Conservation (phyloP, 2,113 vertebrate species). For the Thalassarche chlororhynchos region DNA sequence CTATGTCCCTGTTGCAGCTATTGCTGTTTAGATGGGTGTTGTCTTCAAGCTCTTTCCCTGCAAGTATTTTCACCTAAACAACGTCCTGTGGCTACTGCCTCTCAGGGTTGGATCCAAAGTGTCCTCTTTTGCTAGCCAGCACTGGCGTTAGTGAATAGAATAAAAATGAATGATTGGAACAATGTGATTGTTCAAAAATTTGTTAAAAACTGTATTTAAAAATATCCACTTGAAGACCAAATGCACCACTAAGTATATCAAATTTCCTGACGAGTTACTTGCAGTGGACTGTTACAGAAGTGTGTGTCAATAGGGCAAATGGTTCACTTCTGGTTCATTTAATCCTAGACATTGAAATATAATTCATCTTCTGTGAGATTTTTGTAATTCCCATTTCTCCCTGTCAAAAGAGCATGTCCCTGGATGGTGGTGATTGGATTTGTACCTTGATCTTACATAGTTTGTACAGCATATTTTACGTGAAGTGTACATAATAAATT, state of each 20-base stretch:
- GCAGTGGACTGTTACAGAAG: not conserved
- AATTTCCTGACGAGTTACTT: not conserved
- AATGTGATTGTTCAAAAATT: not conserved
- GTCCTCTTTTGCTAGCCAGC: not conserved
- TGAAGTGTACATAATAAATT: not conserved
- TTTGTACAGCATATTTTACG: not conserved
- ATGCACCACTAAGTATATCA: not conserved
- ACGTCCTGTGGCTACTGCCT: not conserved
- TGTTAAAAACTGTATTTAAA: not conserved
- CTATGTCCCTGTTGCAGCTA: accelerated
- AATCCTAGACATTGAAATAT: not conserved
- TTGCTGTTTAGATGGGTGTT: not conserved
- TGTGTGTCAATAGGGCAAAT: not conserved
- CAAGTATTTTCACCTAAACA: not conserved
- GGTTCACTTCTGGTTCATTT: not conserved
- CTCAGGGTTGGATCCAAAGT: not conserved
- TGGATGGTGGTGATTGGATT: not conserved
- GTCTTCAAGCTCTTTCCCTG: not conserved
- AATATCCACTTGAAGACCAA: not conserved
- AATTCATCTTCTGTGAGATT: not conserved
- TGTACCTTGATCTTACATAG: not conserved
- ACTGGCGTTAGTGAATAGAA: not conserved
- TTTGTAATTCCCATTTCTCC: not conserved
- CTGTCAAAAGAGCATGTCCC: not conserved
- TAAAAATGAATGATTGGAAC: not conserved